Conservation (phyloP, 2,888 invertebrate species). For the Palloptera scutellata region DNA sequence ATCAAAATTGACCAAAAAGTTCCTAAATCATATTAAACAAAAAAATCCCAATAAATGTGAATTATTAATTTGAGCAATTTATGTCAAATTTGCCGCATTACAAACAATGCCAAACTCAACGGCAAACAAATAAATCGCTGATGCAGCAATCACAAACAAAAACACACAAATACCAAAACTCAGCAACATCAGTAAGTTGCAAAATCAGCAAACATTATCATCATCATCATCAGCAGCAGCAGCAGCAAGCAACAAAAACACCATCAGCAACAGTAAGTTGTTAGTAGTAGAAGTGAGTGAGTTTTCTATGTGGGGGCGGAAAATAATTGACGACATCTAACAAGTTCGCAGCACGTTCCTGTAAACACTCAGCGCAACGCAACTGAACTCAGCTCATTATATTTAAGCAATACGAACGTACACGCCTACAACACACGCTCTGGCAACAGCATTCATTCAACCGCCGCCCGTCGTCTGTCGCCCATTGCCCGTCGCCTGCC, state of each 20-base stretch:
- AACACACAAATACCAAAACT: not conserved
- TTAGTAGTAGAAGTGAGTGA: not conserved
- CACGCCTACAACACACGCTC: not conserved
- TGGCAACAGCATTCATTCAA: too few species aligned
- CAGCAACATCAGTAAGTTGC: not conserved
- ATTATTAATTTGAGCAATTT: slow-evolving; percentile 25
- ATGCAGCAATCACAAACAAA: not conserved
- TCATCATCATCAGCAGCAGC: slow-evolving; percentile 8
- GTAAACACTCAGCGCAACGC: not conserved
- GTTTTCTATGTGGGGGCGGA: slow-evolving; percentile 1
- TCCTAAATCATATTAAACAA: too few species aligned
- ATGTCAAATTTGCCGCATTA: slow-evolving; percentile 50
- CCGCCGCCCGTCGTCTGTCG: too few species aligned
- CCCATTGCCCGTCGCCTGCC: too few species aligned
- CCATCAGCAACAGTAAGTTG: slow-evolving; percentile 1
- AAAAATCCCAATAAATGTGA: not conserved
- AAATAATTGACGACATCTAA: slow-evolving; percentile 52
- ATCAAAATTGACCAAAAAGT: too few species aligned
- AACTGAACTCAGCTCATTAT: not conserved
- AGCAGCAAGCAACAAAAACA: not conserved
- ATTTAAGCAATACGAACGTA: too few species aligned
- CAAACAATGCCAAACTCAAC: slow-evolving; percentile 19
- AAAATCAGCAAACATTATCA: slow-evolving; percentile 4
- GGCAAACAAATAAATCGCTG: slow-evolving; percentile 28
- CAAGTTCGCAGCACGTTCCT: slow-evolving; percentile 22